These are phyloP conservation scores for Volucella zonaria DNA, from an alignment of 2,888 invertebrate species.

Conservation along the genomic window DNA sequence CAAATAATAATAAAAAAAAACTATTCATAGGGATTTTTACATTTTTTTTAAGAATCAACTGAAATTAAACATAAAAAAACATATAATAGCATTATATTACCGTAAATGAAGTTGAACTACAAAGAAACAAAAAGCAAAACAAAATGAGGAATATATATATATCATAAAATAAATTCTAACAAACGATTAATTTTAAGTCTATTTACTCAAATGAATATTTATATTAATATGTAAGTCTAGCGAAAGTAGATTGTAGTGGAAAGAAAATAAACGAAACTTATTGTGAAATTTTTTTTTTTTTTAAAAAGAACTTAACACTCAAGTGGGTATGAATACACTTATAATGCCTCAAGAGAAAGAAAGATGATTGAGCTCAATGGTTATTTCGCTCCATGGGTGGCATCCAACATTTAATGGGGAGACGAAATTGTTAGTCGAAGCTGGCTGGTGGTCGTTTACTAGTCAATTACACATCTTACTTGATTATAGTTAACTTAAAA, in stretches of 20 bases:
- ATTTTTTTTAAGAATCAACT: conserved; percentile 69
- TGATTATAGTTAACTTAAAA: too few relatives aligned
- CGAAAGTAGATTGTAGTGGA: conserved; percentile 60
- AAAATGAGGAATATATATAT: conserved; percentile 63
- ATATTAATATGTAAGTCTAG: conserved; percentile 69
- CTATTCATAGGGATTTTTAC: conserved; percentile 66
- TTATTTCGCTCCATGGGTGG: too few relatives aligned
- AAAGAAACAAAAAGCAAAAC: not conserved
- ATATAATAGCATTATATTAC: conserved; percentile 50
- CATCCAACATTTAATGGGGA: too few relatives aligned
- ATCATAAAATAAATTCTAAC: conserved; percentile 72
- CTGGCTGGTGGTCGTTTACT: too few relatives aligned
- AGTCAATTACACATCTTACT: too few relatives aligned
- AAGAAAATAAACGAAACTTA: conserved; percentile 65
- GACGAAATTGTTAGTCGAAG: too few relatives aligned
- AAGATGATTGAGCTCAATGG: not conserved
- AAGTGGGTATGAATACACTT: too few relatives aligned
- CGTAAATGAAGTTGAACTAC: conserved; percentile 54
- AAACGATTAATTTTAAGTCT: conserved; percentile 69
- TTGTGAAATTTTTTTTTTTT: conserved; percentile 38
- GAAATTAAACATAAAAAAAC: conserved; percentile 45
- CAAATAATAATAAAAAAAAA: conserved; percentile 1
- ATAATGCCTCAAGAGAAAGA: not conserved
- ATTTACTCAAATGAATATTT: conserved; percentile 70
- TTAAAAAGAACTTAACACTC: not conserved